Evolutionary conservation across 37 sponge, comb jelly and placozoan genomes (phyloP), one percentile per base, ranked within the genome.

Genomic region (Cladorhizidae sp.): DNA sequence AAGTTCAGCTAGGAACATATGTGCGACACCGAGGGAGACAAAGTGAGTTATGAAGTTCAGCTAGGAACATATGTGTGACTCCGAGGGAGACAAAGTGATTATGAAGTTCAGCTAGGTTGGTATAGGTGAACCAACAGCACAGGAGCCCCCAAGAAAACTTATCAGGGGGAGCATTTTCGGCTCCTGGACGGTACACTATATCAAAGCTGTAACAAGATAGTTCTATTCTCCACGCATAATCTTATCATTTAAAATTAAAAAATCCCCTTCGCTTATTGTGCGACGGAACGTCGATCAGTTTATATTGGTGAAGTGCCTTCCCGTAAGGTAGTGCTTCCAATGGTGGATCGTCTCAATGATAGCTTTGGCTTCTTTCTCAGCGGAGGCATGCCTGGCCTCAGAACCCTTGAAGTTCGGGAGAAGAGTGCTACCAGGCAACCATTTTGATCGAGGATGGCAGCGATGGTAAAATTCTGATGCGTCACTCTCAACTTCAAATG

Each of bases 211-310:
- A 72, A 50, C 72, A 72, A 9, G 72, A 72, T 43, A 72, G 36
- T 21, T 72, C 72, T n/a, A 40, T 72, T 21, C 72, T 72, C 72
- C 72, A 72, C 50, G 43, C 72, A 72, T 41, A 72, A 72, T 72
- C 72, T 72, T 72, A 26, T 72, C 72, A 31, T 67, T 67, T 35
- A 32, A 32, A 7, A 67, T 67, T 32, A 32, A 32, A n/a, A n/a
- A n/a, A n/a, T 35, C 68, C 68, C 14, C 39, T 29, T 38, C 31
- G 68, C 31, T 67, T 67, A 38, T 11, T 67, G 38, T 67, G 68
- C 35, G 5, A 67, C 68, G 7, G 68, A 67, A 2, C 68, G 38
- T 32, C 31, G 37, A 67, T 67, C 68, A 15, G 50, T 72, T 26
- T 17, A 42, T 72, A 72, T 72, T 5, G 50, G 11, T n/a, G 72